These are phyloP conservation scores for Lepilemur septentrionalis DNA, from an alignment of 2,797 vertebrate species.

Conservation along the genomic window DNA sequence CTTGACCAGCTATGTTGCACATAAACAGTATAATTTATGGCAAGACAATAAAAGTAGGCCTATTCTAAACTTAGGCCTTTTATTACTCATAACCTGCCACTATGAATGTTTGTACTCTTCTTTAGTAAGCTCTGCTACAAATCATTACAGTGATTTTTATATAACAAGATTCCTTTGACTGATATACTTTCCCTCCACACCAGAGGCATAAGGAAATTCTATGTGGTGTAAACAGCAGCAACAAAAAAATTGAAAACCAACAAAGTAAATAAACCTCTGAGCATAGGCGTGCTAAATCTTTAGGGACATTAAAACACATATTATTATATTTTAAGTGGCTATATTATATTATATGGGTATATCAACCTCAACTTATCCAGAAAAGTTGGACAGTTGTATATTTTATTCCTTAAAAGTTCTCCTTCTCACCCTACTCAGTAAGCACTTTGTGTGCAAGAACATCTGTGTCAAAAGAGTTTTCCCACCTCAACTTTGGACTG, in stretches of 20 bases:
- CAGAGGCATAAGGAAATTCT: neutral
- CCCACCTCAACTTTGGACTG: neutral
- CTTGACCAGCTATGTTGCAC: neutral
- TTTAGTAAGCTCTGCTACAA: conserved; percentile 40
- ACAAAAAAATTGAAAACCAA: neutral
- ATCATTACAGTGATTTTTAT: neutral
- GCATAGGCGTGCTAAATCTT: neutral
- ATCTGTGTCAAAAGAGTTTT: neutral
- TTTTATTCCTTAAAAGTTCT: neutral
- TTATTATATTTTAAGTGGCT: neutral
- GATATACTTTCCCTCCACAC: neutral
- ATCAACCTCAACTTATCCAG: neutral
- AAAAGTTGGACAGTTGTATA: neutral
- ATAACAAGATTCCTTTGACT: neutral
- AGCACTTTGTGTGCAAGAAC: neutral
- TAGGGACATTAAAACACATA: neutral
- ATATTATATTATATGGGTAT: neutral
- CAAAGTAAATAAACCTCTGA: neutral
- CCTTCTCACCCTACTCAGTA: neutral
- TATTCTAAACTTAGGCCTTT: conserved; percentile 4
- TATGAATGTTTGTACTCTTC: neutral
- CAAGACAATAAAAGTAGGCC: conserved; percentile 25
- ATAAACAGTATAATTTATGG: neutral
- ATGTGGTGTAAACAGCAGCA: neutral
- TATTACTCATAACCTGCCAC: neutral